Percentiles rank a stretch among this genome's conserved stretches.
Evolutionary conservation across 2,113 vertebrate species (phyloP).

Genomic region (Cariama cristata): DNA sequence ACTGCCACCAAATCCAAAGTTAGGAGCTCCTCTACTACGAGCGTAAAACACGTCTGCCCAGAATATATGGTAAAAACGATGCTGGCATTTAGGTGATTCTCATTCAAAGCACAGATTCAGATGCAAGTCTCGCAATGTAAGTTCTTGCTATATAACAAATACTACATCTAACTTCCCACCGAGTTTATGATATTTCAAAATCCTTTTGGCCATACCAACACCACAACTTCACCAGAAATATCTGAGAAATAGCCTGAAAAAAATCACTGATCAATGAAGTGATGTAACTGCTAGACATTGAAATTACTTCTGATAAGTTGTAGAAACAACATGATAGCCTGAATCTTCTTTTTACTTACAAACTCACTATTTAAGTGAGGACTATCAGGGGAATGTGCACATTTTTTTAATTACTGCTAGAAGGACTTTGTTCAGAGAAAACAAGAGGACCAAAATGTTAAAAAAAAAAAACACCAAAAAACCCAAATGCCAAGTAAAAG

Average conservation of each 20-base stretch:
- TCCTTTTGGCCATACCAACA: neutral
- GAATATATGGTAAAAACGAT: neutral
- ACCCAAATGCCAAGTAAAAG: neutral
- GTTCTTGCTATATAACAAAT: neutral
- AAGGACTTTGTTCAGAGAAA: neutral
- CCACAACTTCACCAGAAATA: neutral
- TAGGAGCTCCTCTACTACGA: conserved; percentile 33
- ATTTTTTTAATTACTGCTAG: neutral
- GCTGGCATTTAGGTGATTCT: neutral
- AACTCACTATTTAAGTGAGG: neutral
- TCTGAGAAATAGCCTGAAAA: conserved; percentile 35
- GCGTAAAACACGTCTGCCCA: conserved; percentile 33
- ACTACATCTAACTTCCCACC: neutral
- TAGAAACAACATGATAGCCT: neutral
- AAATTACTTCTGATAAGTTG: neutral
- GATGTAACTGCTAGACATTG: neutral
- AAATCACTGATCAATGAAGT: neutral
- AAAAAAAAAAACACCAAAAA: neutral
- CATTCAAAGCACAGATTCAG: neutral
- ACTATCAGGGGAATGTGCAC: neutral
- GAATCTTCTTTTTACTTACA: neutral
- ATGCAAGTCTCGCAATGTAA: neutral
- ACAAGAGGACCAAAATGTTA: neutral
- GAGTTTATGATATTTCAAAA: neutral
- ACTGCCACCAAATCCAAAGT: conserved; percentile 22